These are phyloP conservation scores for Ambastaia sidthimunki DNA, from an alignment of 2,797 vertebrate genomes.

Conservation along the genomic window DNA sequence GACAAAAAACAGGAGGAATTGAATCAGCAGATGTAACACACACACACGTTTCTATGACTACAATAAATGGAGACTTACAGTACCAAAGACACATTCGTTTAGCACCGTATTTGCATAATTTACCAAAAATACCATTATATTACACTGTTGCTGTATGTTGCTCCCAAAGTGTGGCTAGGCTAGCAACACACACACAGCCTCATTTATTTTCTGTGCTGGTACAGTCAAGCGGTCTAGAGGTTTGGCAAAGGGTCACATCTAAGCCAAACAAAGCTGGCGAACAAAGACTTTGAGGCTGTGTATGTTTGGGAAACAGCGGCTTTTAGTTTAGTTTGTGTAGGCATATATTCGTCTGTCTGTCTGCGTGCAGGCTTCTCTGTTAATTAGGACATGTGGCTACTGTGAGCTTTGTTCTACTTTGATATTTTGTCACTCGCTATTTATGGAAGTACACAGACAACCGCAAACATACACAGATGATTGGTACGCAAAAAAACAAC, in stretches of 20 bases:
- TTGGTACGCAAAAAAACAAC: conserved; percentile 30
- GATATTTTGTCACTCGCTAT: conserved; percentile 36
- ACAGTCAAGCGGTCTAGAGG: background rate
- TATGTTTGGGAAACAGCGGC: conserved; percentile 16
- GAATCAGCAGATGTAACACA: background rate
- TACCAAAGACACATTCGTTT: background rate
- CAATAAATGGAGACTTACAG: background rate
- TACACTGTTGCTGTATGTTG: background rate
- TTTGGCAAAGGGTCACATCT: conserved; percentile 2
- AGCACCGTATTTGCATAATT: no score
- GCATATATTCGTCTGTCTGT: conserved; percentile 10
- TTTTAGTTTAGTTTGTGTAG: conserved; percentile 13
- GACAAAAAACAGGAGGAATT: conserved; percentile 13
- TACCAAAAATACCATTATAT: no score
- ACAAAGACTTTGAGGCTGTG: conserved; percentile 22
- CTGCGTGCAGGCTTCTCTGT: conserved; percentile 11
- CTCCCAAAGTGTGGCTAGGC: background rate
- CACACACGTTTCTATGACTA: background rate
- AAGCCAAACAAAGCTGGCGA: conserved; percentile 4
- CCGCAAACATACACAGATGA: conserved; percentile 28
- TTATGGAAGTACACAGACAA: conserved; percentile 38
- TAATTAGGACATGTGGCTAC: conserved; percentile 45
- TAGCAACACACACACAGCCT: background rate
- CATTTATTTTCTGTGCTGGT: background rate
- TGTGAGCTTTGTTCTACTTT: conserved; percentile 43